Conservation (phyloP, 2,113 vertebrate species). For the Lepisosteus osseus region DNA sequence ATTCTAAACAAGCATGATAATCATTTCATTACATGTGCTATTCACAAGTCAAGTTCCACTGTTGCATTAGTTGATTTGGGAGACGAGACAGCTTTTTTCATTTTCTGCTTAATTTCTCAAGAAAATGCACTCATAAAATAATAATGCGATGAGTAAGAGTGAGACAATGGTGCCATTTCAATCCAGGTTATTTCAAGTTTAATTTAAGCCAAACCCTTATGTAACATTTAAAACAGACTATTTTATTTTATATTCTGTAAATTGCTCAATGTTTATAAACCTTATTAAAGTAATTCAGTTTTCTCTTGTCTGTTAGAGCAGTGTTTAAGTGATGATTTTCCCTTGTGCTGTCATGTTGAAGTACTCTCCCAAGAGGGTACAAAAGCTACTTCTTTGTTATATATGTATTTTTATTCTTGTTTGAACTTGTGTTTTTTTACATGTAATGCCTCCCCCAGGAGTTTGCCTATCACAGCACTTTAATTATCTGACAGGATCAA, state of each 20-base stretch:
- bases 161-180: conserved; percentile 42
- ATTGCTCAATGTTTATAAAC: conserved; percentile 42
- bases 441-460: too few species aligned
- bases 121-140: conserved; percentile 26
- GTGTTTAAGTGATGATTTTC: conserved; percentile 37
- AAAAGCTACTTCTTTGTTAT: too few species aligned
- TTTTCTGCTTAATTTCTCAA: conserved; percentile 22
- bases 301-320: conserved; percentile 36
- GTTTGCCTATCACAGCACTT: too few species aligned
- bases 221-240: conserved; percentile 42
- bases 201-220: conserved; percentile 27
- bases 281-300: conserved; percentile 46
- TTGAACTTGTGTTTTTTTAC: too few species aligned
- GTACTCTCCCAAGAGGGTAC: too few species aligned
- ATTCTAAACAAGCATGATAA: too few species aligned
- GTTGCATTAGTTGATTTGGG: too few species aligned
- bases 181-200: conserved; percentile 35
- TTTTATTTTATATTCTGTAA: conserved; percentile 34
- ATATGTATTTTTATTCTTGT: too few species aligned
- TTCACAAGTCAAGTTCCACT: too few species aligned
- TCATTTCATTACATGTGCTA: too few species aligned
- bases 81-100: conserved; percentile 18
- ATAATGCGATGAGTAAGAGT: conserved; percentile 42
- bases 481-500: too few species aligned
- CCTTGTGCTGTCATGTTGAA: conserved; percentile 36